These are phyloP conservation scores for Phoebastria nigripes DNA, from an alignment of 2,797 vertebrate genomes.

Conservation along the genomic window DNA sequence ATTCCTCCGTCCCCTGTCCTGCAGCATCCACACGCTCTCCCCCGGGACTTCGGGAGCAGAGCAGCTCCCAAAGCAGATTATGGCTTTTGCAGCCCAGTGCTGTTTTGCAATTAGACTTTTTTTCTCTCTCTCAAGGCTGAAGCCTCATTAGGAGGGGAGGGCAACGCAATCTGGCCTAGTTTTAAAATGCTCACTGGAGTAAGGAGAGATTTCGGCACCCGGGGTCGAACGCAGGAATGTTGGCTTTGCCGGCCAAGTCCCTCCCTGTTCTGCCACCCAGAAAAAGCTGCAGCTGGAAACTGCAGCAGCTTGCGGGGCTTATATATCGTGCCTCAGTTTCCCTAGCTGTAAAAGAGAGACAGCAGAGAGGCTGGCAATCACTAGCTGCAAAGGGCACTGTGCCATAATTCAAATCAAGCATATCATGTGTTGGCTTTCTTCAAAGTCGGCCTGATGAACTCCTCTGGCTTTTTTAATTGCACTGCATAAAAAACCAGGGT, in stretches of 20 bases:
- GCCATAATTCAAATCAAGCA: accelerated
- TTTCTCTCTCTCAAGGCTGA: background rate
- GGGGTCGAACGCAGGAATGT: background rate
- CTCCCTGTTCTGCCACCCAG: background rate
- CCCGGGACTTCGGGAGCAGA: background rate
- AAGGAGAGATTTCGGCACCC: background rate
- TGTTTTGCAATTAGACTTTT: background rate
- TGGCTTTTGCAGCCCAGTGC: background rate
- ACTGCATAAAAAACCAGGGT: background rate
- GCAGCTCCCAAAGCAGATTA: conserved; percentile 24
- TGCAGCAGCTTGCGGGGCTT: background rate
- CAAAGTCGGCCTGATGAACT: background rate
- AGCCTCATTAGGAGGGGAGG: background rate
- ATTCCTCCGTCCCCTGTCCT: background rate
- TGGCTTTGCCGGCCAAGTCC: background rate
- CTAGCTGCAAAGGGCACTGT: accelerated
- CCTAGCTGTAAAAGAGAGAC: background rate
- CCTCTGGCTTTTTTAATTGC: background rate
- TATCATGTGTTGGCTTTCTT: accelerated
- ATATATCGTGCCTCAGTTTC: background rate
- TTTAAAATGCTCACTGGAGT: background rate
- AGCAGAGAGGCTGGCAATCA: background rate
- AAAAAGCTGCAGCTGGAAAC: background rate
- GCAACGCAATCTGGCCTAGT: background rate
- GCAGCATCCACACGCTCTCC: background rate